Evolutionary conservation across 2,113 vertebrate genomes (phyloP).

Genomic region (Nerophis lumbriciformis): DNA sequence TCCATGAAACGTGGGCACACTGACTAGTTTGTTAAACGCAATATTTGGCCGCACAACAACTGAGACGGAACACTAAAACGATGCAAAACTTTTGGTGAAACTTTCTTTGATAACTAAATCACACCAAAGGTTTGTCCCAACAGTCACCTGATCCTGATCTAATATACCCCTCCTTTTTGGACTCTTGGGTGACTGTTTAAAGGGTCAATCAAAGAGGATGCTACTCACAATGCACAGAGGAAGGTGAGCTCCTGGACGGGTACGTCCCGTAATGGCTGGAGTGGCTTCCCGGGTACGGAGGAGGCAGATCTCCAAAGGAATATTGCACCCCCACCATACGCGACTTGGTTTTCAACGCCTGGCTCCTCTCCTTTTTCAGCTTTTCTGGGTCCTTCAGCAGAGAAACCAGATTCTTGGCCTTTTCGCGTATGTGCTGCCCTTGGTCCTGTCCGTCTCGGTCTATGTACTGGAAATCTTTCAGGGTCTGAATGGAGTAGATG

Average conservation of each 20-base stretch:
- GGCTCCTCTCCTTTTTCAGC: conserved; percentile 82
- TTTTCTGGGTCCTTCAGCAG: conserved; percentile 85
- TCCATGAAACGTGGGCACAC: no score
- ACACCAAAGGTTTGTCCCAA: no score
- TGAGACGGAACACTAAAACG: no score
- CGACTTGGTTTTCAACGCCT: conserved; percentile 85
- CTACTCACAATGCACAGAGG: conserved; percentile 86
- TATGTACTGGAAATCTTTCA: conserved; percentile 94
- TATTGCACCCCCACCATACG: conserved; percentile 75
- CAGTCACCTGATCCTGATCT: no score
- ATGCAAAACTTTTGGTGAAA: no score
- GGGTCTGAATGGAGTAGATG: conserved; percentile 87
- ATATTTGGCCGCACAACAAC: no score
- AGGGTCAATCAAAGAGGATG: background rate
- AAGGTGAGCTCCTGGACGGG: conserved; percentile 69
- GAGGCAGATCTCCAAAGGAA: conserved; percentile 69
- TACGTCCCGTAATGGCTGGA: conserved; percentile 50
- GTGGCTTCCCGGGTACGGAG: conserved; percentile 68
- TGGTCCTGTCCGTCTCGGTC: conserved; percentile 92
- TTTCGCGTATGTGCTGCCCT: conserved; percentile 89
- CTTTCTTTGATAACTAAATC: no score
- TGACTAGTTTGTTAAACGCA: no score
- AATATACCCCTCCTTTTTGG: no score
- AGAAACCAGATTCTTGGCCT: conserved; percentile 87
- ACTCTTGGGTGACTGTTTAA: no score